A percentile compares a stretch with the other conserved stretches of the same genome.
phyloP scores from a whole-genome alignment of 2,797 vertebrate genomes.

The Peromyscus melanophrys region DNA sequence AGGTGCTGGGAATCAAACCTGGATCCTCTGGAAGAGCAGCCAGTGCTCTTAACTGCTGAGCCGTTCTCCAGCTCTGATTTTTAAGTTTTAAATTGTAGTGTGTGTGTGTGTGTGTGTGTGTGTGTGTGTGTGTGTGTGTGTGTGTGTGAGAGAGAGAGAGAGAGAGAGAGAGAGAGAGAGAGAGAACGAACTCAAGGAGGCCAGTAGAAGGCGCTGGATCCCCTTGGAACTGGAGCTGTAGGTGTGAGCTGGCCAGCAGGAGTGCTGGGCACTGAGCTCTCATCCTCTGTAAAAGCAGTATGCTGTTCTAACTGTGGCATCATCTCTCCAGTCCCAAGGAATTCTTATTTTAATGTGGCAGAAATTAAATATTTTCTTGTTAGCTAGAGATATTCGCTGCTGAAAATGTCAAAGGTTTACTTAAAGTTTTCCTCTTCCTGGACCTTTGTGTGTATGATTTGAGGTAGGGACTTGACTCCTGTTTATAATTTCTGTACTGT shows the following conservation, averaged over 20 bases:
- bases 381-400: neutral
- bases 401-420: neutral
- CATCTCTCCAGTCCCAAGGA: neutral
- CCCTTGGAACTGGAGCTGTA: neutral
- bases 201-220: neutral
- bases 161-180: no score
- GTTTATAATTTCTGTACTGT: neutral
- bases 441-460: neutral
- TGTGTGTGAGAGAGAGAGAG: neutral
- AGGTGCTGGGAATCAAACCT: neutral
- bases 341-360: constrained; percentile 27
- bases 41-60: neutral
- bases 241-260: neutral
- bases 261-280: neutral
- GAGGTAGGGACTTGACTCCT: neutral
- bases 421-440: neutral
- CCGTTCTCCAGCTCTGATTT: neutral
- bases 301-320: neutral
- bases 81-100: neutral
- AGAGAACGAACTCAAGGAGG: neutral
- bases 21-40: neutral
- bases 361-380: neutral
- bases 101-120: neutral
- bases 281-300: neutral
- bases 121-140: neutral